phyloP scores from a whole-genome alignment of 2,888 invertebrate species.

The Bursaphelenchus okinawaensis region DNA sequence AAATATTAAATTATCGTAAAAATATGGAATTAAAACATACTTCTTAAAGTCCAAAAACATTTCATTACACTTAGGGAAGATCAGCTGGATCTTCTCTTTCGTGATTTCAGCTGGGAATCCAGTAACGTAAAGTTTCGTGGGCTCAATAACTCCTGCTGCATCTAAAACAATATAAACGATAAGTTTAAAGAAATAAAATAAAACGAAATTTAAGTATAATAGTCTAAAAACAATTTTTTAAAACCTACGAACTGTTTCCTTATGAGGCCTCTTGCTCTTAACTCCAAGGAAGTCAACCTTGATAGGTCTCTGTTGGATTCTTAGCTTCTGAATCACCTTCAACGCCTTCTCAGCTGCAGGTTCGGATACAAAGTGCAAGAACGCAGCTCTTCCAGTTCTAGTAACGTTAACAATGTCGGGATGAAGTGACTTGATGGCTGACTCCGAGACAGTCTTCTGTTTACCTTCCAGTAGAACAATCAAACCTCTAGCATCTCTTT shows the following conservation, averaged over 20 bases:
- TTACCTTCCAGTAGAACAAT: slow-evolving; percentile 3
- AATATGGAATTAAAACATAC: no score
- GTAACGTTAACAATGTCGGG: slow-evolving; percentile 5
- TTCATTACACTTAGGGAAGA: slow-evolving; percentile 7
- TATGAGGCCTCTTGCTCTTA: slow-evolving; percentile 1
- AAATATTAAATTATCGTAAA: no score
- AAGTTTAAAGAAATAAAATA: neutral
- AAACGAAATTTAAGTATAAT: neutral
- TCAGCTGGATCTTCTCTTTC: slow-evolving; percentile 3
- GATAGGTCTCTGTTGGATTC: slow-evolving; percentile 5
- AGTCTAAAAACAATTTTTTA: neutral
- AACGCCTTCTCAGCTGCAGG: slow-evolving; percentile 33
- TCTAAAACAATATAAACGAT: neutral
- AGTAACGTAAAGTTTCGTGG: neutral
- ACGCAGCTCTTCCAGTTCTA: neutral
- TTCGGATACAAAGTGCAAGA: slow-evolving; percentile 15
- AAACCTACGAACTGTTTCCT: neutral
- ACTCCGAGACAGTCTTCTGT: neutral
- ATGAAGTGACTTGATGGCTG: slow-evolving; percentile 9
- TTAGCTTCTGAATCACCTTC: slow-evolving; percentile 24
- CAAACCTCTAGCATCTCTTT: neutral
- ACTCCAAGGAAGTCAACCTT: slow-evolving; percentile 4
- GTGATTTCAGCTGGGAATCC: neutral
- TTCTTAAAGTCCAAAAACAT: slow-evolving; percentile 1
- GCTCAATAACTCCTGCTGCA: neutral